Percentiles rank a stretch among this genome's conserved stretches.
phyloP scores from a whole-genome alignment of 2,797 vertebrate species.

The Pseudochromis fuscus region DNA sequence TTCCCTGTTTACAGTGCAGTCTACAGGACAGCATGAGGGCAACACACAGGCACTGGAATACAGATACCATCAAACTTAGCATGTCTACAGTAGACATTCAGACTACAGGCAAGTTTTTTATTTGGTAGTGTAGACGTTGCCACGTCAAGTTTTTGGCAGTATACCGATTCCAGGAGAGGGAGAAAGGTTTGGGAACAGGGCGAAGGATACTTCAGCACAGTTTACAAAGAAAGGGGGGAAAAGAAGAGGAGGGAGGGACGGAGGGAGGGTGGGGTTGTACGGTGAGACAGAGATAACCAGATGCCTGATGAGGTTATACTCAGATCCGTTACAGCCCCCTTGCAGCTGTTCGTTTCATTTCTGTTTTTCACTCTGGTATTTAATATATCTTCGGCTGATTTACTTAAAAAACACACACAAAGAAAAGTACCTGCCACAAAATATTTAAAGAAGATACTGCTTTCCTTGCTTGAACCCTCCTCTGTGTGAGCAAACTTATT shows the following conservation, averaged over 20 bases:
- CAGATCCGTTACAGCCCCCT: slow-evolving; percentile 68
- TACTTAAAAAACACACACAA: background rate
- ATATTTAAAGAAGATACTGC: slow-evolving; percentile 15
- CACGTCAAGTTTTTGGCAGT: slow-evolving; percentile 81
- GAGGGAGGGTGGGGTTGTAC: slow-evolving; percentile 54
- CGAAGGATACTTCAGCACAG: slow-evolving; percentile 45
- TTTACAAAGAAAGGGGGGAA: slow-evolving; percentile 57
- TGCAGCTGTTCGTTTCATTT: slow-evolving; percentile 38
- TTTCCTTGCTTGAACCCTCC: slow-evolving; percentile 12
- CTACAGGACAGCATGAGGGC: slow-evolving; percentile 71
- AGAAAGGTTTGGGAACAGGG: slow-evolving; percentile 36
- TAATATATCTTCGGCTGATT: background rate
- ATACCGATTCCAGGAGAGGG: slow-evolving; percentile 84
- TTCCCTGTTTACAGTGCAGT: slow-evolving; percentile 43
- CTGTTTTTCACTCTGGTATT: background rate
- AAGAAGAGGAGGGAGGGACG: slow-evolving; percentile 21
- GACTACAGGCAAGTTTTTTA: slow-evolving; percentile 44
- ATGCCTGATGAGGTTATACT: slow-evolving; percentile 70
- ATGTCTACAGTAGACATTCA: slow-evolving; percentile 71
- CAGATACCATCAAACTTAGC: slow-evolving; percentile 86
- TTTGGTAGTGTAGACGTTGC: slow-evolving; percentile 58
- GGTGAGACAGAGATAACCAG: slow-evolving; percentile 72
- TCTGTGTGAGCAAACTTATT: slow-evolving; percentile 45
- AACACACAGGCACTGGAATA: slow-evolving; percentile 83
- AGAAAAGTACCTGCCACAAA: background rate